Conservation (phyloP, 2,113 vertebrate genomes). For the Cranoglanis bouderius region DNA sequence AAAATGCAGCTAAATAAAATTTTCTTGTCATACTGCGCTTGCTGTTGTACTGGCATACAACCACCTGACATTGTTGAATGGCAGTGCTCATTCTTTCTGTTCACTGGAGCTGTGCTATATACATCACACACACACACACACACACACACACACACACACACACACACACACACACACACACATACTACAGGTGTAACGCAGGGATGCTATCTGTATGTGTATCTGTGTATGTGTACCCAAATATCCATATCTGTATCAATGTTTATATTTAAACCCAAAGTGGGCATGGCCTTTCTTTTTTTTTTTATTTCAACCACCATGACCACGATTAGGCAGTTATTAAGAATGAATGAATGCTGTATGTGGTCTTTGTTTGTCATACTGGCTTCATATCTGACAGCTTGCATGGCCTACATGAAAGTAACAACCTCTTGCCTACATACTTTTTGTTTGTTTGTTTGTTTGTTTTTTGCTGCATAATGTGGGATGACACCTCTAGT, state of each 20-base stretch:
- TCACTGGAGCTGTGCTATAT: constrained; percentile 26
- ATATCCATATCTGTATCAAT: background rate
- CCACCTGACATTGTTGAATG: constrained; percentile 36
- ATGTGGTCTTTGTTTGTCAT: background rate
- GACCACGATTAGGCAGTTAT: background rate
- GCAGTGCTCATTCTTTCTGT: constrained; percentile 27
- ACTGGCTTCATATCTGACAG: background rate
- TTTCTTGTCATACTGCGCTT: constrained; percentile 9
- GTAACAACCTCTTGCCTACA: background rate
- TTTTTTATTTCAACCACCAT: background rate
- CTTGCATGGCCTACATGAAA: background rate
- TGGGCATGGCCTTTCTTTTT: background rate
- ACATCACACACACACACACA: constrained; percentile 10
- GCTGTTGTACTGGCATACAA: background rate
- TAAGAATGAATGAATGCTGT: background rate
- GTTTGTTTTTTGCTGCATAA: background rate
- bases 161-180: background rate
- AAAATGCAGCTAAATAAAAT: constrained; percentile 26
- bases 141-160: background rate
- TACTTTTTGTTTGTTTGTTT: background rate
- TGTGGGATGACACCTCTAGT: background rate
- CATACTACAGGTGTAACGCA: background rate
- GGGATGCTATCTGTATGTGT: background rate
- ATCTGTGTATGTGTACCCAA: background rate
- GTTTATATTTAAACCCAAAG: background rate